Base-by-base conservation (phyloP, 2,888 invertebrate species). In the Protula sp. region DNA sequence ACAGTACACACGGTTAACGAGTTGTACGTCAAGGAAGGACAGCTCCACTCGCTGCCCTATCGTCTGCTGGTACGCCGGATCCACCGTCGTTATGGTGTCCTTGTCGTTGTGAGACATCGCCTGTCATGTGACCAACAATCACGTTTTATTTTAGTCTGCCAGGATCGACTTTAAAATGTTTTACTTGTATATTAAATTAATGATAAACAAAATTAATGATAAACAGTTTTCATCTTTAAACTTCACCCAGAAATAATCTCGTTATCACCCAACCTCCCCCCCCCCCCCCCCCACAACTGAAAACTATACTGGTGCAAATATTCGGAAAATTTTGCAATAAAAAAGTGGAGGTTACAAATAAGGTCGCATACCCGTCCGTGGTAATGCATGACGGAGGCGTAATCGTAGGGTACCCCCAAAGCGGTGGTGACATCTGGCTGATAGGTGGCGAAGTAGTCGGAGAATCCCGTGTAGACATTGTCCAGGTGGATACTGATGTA, bases 21-120 rank as follows among this genome's bases (percentile, higher is more conserved):
- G 48, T 30, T 61, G 58, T 4, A 62, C 63, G 38, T 67, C 67
- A 1, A 58, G 57, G 52, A 64, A 66, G 2, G 65, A 66, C 14
- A 67, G 55, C n/a, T 62, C 60, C 14, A 60, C 60, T 26, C 59
- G 38, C 58, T 67, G 67, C 19, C 67, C 67, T 27, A 67, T 67
- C 45, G 67, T 64, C 22, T 55, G 30, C 48, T 52, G 55, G 28
- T 63, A 66, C 1, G 56, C 56, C 19, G 63, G 59, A 30, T 66
- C 59, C 2, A 58, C 58, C 14, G 66, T 62, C 47, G 29, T 22
- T 27, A 66, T 55, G 3, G 66, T 66, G 29, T 9, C 45, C 45
- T 38, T n/a, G 45, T n/a, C 45, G 45, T 38, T 38, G n/a, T n/a
- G 45, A 9, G 45, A 38, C 45, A 38, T 38, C 45, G 45, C 45